Conservation (phyloP, 2,888 invertebrate species). For the Plemyria rubiginata region DNA sequence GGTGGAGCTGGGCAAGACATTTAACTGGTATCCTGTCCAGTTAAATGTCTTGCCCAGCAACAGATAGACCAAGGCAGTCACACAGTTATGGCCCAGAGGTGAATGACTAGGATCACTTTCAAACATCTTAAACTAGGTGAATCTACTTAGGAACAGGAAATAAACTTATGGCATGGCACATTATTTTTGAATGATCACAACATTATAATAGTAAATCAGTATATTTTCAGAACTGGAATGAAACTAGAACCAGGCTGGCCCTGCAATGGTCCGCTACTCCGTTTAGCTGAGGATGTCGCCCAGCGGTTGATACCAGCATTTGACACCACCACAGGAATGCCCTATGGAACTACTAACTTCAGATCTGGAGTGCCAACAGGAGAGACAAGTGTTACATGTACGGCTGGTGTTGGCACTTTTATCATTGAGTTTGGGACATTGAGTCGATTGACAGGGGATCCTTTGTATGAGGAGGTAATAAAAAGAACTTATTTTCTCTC, state of each 20-base stretch:
- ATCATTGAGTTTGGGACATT: slow-evolving; percentile 98
- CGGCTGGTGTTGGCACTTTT: slow-evolving; percentile 99
- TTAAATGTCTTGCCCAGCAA: too few relatives aligned
- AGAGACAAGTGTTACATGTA: slow-evolving; percentile 98
- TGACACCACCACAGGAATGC: slow-evolving; percentile 97
- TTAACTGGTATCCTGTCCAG: too few relatives aligned
- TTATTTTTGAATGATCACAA: too few relatives aligned
- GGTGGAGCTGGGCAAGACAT: too few relatives aligned
- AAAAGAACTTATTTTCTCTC: neutral
- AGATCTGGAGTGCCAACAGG: slow-evolving; percentile 95
- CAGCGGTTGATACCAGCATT: slow-evolving; percentile 95
- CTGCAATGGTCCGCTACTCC: slow-evolving; percentile 96
- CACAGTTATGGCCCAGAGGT: too few relatives aligned
- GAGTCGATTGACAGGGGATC: slow-evolving; percentile 96
- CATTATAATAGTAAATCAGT: too few relatives aligned
- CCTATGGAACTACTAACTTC: slow-evolving; percentile 98
- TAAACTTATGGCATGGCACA: too few relatives aligned
- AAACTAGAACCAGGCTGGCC: slow-evolving; percentile 97
- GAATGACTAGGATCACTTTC: too few relatives aligned
- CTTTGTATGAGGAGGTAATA: slow-evolving; percentile 95
- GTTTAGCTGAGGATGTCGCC: slow-evolving; percentile 97
- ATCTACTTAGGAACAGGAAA: too few relatives aligned
- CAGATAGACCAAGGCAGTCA: too few relatives aligned
- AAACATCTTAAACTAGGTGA: too few relatives aligned
- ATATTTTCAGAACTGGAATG: slow-evolving; percentile 87